Evolutionary conservation across 2,888 invertebrate genomes (phyloP).

Genomic region (Drosophila paramelanica): DNA sequence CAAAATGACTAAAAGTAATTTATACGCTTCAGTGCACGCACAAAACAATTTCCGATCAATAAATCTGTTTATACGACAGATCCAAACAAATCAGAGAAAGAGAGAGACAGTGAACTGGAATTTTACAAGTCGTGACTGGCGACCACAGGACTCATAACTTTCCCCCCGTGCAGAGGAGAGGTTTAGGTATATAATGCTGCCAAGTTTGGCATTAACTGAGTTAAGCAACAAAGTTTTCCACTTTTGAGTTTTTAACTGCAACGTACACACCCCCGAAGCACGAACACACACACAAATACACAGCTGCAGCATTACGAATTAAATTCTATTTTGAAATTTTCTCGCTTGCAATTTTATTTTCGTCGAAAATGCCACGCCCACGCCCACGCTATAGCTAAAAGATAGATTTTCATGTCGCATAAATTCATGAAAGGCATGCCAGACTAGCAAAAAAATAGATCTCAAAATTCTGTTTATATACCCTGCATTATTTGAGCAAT

Average conservation of each 20-base stretch:
- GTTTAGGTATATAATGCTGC: conserved; percentile 25
- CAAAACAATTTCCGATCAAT: conserved; percentile 41
- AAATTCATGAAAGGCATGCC: conserved; percentile 51
- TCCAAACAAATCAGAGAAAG: conserved; percentile 8
- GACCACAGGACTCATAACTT: conserved; percentile 7
- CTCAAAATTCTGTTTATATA: conserved; percentile 36
- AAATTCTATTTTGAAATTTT: conserved; percentile 71
- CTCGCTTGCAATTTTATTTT: conserved; percentile 72
- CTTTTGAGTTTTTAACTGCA: conserved; percentile 65
- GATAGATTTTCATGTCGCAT: conserved; percentile 30
- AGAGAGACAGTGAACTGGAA: neutral
- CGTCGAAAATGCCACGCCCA: conserved; percentile 33
- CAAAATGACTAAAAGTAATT: conserved; percentile 46
- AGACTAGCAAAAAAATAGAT: conserved; percentile 20
- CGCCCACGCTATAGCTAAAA: conserved; percentile 4
- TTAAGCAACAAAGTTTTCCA: conserved; percentile 75
- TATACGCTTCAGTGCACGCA: conserved; percentile 40
- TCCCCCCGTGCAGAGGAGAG: neutral
- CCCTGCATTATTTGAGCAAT: neutral
- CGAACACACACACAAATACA: conserved; percentile 14
- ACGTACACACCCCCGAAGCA: conserved; percentile 18
- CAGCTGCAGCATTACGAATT: conserved; percentile 57
- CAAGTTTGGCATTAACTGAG: conserved; percentile 65
- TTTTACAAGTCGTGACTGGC: conserved; percentile 1
- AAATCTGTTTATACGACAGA: conserved; percentile 50